phyloP scores from a whole-genome alignment of 1,140 invertebrate genomes.

The Mercenaria mercenaria region DNA sequence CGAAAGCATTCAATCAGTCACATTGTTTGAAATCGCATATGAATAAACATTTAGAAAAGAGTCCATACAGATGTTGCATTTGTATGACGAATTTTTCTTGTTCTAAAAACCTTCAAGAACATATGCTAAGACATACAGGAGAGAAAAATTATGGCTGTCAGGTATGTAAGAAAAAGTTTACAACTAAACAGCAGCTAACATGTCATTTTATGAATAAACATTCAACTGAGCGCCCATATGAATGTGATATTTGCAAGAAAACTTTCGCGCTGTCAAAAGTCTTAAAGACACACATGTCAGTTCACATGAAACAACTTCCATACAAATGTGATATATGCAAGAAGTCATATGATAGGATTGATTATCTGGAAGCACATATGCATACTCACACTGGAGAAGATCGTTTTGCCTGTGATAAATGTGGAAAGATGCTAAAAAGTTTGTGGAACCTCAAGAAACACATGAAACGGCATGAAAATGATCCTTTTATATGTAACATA shows the following conservation, averaged over 20 bases:
- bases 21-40: neutral
- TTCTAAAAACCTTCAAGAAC: neutral
- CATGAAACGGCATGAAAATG: neutral
- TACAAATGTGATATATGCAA: conserved; percentile 23
- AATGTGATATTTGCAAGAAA: neutral
- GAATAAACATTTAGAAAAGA: neutral
- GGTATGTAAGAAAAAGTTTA: neutral
- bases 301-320: neutral
- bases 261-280: neutral
- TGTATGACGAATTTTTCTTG: neutral
- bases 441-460: neutral
- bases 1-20: neutral
- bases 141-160: too few species aligned
- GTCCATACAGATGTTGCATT: neutral
- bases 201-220: neutral
- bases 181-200: neutral
- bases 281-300: neutral
- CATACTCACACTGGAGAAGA: neutral
- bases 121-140: too few species aligned
- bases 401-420: conserved; percentile 9
- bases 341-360: neutral
- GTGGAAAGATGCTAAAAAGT: neutral
- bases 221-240: neutral
- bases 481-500: neutral
- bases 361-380: neutral